phyloP scores from a whole-genome alignment of 2,797 vertebrate genomes.

The Argentina silus region DNA sequence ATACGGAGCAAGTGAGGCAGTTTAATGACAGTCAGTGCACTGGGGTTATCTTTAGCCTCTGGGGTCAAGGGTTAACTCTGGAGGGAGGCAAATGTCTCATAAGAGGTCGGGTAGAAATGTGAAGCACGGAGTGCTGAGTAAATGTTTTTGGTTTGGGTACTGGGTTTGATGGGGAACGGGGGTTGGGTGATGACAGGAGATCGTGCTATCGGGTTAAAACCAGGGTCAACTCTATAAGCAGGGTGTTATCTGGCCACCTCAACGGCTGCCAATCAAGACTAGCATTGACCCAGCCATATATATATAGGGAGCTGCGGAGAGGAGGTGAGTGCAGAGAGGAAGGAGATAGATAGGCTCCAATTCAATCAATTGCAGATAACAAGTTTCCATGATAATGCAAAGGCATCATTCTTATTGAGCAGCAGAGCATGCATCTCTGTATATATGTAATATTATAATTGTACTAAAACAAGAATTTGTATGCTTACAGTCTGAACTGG shows the following conservation, averaged over 20 bases:
- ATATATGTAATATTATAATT: too few relatives aligned
- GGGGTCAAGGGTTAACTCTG: constrained; percentile 58
- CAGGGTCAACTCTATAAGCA: constrained; percentile 56
- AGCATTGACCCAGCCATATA: neutral
- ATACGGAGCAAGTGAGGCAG: neutral
- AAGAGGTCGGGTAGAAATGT: constrained; percentile 31
- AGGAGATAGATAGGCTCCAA: neutral
- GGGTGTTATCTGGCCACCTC: constrained; percentile 55
- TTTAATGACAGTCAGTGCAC: constrained; percentile 9
- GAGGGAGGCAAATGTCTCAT: constrained; percentile 50
- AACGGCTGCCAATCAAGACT: constrained; percentile 53
- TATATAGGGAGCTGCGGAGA: neutral
- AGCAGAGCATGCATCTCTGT: too few relatives aligned
- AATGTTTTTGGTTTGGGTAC: constrained; percentile 43
- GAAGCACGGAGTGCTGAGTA: constrained; percentile 42
- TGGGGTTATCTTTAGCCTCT: constrained; percentile 64
- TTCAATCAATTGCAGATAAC: too few relatives aligned
- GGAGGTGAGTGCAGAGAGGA: neutral
- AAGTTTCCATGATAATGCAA: too few relatives aligned
- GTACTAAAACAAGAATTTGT: too few relatives aligned
- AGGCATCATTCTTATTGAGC: too few relatives aligned
- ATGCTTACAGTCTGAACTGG: too few relatives aligned
- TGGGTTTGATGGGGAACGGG: constrained; percentile 22
- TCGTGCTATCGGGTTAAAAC: constrained; percentile 54
- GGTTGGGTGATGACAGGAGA: constrained; percentile 48